phyloP scores from a whole-genome alignment of 2,888 invertebrate genomes.

The Stenotaenia linearis region DNA sequence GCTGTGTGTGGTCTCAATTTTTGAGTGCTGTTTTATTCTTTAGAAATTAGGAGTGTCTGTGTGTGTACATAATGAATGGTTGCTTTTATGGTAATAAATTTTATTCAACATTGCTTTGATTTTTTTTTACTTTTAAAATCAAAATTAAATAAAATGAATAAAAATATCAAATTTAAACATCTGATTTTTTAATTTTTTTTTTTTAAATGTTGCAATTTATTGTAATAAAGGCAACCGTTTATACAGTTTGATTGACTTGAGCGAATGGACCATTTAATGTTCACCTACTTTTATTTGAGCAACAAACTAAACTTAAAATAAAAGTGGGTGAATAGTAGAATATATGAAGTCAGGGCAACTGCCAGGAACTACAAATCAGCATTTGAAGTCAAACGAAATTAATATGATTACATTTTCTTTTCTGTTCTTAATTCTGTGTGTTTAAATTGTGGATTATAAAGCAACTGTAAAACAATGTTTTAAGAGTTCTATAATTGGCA shows the following conservation, averaged over 20 bases:
- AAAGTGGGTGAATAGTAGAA: not conserved
- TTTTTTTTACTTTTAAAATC: too few relatives aligned
- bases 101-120: too few relatives aligned
- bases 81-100: not conserved
- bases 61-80: not conserved
- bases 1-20: conserved; percentile 36
- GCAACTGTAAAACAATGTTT: conserved; percentile 10
- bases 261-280: too few relatives aligned
- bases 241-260: too few relatives aligned
- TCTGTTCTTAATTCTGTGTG: not conserved
- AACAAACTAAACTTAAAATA: too few relatives aligned
- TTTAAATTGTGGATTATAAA: not conserved
- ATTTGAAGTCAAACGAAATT: not conserved
- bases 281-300: too few relatives aligned
- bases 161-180: too few relatives aligned
- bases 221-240: too few relatives aligned
- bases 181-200: too few relatives aligned
- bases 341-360: not conserved
- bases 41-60: not conserved
- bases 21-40: conserved; percentile 37
- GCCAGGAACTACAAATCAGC: not conserved
- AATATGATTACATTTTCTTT: not conserved
- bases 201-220: too few relatives aligned
- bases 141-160: too few relatives aligned
- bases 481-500: not conserved